Conservation (phyloP, 2,888 invertebrate species). For the Polia nebulosa region DNA sequence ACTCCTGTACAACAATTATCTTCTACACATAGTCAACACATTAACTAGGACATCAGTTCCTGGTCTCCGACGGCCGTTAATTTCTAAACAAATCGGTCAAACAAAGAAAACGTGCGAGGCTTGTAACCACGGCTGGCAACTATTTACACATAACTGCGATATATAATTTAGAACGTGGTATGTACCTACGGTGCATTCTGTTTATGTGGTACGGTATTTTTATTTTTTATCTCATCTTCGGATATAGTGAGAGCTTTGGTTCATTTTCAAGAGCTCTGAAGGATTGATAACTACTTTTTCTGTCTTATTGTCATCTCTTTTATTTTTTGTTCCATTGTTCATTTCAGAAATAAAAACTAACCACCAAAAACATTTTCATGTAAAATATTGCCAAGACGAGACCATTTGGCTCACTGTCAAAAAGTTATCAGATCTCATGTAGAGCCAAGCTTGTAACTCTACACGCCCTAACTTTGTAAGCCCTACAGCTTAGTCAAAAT, state of each 20-base stretch:
- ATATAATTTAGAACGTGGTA: constrained; percentile 73
- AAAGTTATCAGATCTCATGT: too few relatives aligned
- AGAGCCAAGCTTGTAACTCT: too few relatives aligned
- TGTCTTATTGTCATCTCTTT: background rate
- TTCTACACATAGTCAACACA: constrained; percentile 43
- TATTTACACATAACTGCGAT: constrained; percentile 75
- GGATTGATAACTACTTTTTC: background rate
- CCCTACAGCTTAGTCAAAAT: too few relatives aligned
- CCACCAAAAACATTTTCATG: too few relatives aligned
- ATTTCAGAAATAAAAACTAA: background rate
- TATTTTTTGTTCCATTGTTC: background rate
- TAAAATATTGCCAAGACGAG: too few relatives aligned
- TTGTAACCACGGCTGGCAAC: constrained; percentile 56
- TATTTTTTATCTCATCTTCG: constrained; percentile 19
- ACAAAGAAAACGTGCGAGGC: constrained; percentile 72
- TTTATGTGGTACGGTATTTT: constrained; percentile 48
- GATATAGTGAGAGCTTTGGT: background rate
- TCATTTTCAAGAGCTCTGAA: background rate
- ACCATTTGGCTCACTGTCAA: too few relatives aligned
- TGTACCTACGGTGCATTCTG: constrained; percentile 36
- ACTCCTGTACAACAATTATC: constrained; percentile 54
- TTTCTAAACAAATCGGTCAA: constrained; percentile 74
- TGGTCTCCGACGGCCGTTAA: constrained; percentile 68
- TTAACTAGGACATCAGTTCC: constrained; percentile 56
- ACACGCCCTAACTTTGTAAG: too few relatives aligned